Evolutionary conservation across 2,797 vertebrate species (phyloP).

Genomic region (Artibeus lituratus): DNA sequence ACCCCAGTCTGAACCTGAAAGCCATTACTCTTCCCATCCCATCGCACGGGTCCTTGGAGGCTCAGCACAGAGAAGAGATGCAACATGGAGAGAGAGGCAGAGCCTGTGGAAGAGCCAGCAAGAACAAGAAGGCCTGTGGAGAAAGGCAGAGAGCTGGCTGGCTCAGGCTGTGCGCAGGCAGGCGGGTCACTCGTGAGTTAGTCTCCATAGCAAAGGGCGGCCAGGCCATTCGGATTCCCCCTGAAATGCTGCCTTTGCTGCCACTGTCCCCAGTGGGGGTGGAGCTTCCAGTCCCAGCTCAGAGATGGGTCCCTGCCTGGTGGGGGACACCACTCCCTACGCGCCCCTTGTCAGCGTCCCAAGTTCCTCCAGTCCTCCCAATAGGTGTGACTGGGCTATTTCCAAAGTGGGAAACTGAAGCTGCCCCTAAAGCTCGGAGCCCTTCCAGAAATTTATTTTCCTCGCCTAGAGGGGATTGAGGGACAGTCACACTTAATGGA

Average conservation of each 20-base stretch:
- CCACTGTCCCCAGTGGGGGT: not conserved
- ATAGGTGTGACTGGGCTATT: fast-evolving
- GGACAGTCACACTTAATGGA: not conserved
- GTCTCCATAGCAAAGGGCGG: not conserved
- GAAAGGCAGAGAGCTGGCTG: too few species aligned
- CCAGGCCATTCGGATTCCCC: fast-evolving
- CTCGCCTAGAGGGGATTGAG: not conserved
- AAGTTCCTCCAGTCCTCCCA: not conserved
- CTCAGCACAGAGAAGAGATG: not conserved
- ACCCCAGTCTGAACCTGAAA: not conserved
- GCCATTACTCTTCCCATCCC: not conserved
- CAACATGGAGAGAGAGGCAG: not conserved
- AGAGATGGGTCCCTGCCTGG: not conserved
- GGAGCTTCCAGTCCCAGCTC: not conserved
- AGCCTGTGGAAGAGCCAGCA: not conserved
- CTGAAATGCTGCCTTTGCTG: not conserved
- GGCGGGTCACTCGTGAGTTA: not conserved
- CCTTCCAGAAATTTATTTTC: not conserved
- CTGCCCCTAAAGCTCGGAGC: not conserved
- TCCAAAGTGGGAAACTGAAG: not conserved
- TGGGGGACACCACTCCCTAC: not conserved
- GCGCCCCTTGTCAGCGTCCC: not conserved
- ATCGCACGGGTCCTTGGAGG: not conserved
- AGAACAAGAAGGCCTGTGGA: not conserved
- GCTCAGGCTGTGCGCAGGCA: not conserved